Conservation (phyloP, 2,113 vertebrate genomes). For the Charadrius vociferus region DNA sequence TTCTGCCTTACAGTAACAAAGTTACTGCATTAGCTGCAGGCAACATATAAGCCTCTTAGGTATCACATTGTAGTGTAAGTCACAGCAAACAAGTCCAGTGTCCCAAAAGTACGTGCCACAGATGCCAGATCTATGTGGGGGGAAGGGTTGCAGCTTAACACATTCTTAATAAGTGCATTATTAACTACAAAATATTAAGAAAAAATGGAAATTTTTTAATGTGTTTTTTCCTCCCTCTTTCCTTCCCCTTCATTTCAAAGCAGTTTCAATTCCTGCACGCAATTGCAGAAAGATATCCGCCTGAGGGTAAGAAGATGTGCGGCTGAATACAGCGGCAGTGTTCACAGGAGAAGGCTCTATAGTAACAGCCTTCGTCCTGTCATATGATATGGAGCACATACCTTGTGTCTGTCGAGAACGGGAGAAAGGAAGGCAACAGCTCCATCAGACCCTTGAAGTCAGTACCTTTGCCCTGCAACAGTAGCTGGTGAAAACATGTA, state of each 20-base stretch:
- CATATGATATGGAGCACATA: not conserved
- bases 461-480: not conserved
- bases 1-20: not conserved
- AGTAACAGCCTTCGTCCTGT: not conserved
- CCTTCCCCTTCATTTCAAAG: not conserved
- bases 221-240: not conserved
- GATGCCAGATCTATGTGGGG: not conserved
- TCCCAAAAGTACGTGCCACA: not conserved
- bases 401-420: not conserved
- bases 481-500: not conserved
- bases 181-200: not conserved
- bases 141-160: not conserved
- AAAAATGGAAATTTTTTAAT: not conserved
- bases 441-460: not conserved
- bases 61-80: not conserved
- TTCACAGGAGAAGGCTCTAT: not conserved
- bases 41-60: not conserved
- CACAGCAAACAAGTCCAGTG: not conserved
- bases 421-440: not conserved
- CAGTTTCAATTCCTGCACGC: not conserved
- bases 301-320: not conserved
- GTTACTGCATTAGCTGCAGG: not conserved
- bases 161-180: not conserved
- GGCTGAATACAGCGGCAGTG: not conserved
- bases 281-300: not conserved